Evolutionary conservation across 2,797 vertebrate species (phyloP), one percentile per base, ranked within the genome.

Genomic region (Triplophysa bombifrons): DNA sequence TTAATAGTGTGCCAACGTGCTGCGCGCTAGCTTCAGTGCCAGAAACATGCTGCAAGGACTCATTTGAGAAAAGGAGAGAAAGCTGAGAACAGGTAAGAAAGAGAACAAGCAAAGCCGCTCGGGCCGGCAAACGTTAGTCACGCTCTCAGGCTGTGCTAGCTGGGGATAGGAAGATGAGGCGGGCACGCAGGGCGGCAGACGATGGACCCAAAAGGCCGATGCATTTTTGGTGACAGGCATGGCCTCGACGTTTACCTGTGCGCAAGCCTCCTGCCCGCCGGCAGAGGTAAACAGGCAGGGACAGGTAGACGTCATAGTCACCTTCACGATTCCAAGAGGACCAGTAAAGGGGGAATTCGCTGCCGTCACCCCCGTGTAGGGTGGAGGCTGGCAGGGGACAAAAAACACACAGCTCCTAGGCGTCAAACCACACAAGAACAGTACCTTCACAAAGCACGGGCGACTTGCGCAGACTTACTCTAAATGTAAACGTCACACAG

Each of bases 231-330:
- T 19, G 72, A 83, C 78, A 75, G 81, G 65, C 73, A 75, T 72
- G 73, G 85, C 85, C 70, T 88, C 84, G 78, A 83, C 89, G 90
- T 94, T 83, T 94, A 94, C 94, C 94, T 95, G 94, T 90, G 88
- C 92, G 91, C 92, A 93, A 91, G 89, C 90, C 93, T 88, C 93
- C 93, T 7, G 92, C 92, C 91, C 93, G 93, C 85, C 93, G 93
- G 90, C 93, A 95, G 88, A 95, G 91, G 90, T 94, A 95, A 75
- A 94, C 93, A 12, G 94, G 94, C 76, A 95, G 90, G 82, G 93
- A 95, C 87, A 95, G 93, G 92, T 95, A 95, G 88, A 94, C 94
- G 82, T 95, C 94, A 86, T 93, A 94, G 89, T 95, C 93, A 78
- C 93, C 93, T 82, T 95, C 93, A 78, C 93, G 92, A 91, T 93